Evolutionary conservation across 2,113 vertebrate genomes (phyloP), one percentile per base, ranked within the genome.

Genomic region (Pteruthius melanotis): DNA sequence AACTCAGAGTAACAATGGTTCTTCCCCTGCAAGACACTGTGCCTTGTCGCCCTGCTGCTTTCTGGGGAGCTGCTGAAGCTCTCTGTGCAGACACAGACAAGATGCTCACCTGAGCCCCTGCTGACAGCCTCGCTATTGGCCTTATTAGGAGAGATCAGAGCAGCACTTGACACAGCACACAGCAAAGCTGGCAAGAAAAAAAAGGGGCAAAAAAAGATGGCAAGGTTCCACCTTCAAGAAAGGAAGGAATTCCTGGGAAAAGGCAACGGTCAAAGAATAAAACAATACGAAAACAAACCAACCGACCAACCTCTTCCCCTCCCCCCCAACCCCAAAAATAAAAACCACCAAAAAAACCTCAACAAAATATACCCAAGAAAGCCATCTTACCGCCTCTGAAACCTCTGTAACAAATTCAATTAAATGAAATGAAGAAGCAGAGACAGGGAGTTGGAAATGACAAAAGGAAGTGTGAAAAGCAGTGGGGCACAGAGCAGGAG

Each of bases 1-100:
- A 50, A 20, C 40, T 33, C 0, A 0, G 53, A 53, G 9, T 10
- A 45, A 18, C 2, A 2, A 5, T 1, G 17, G 7, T 4, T 35
- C 49, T 64, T 80, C 16, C 40, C 40, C 40, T 40, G 57, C 16
- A 14, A 21, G 47, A 47, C 13, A 5, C 30, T 22, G 53, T 44
- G 35, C 26, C 35, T 49, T 15, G 35, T 30, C 44, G 35, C 42
- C 50, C 50, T 88, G 59, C 18, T 88, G 42, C 59, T 50, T 22
- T 23, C 86, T 65, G 76, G 31, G 37, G 76, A 57, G 1, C 35
- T 49, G 49, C 40, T 79, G 6, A 21, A 71, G 26, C 50, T 88
- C 50, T 35, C 35, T 13, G 26, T 49, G 37, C 65, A 42, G 35
- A 31, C 31, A 72, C 35, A n/a, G 49, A 30, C 24, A 27, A 42